Conservation (phyloP, 1,140 invertebrate species). For the Hylaeus anthracinus region DNA sequence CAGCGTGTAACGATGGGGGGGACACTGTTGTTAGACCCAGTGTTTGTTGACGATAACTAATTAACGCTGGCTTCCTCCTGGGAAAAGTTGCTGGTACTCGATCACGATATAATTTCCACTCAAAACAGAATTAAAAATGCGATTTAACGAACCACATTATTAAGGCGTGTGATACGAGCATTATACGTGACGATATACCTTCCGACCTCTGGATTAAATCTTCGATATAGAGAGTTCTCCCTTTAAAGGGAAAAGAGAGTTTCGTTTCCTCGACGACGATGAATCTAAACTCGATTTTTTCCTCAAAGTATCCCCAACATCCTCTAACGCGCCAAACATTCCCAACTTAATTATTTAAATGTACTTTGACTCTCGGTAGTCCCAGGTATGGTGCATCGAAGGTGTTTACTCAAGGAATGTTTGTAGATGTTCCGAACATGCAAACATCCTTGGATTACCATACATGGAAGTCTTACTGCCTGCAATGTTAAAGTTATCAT, state of each 20-base stretch:
- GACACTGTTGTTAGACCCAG: not conserved
- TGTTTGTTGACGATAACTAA: conserved; percentile 20
- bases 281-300: no score
- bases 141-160: no score
- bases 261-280: no score
- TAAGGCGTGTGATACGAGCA: no score
- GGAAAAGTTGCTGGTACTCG: not conserved
- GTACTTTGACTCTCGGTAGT: conserved; percentile 3
- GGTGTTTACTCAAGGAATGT: conserved; percentile 18
- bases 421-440: conserved; percentile 2
- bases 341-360: not conserved
- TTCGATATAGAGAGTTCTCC: no score
- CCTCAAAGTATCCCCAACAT: not conserved
- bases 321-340: not conserved
- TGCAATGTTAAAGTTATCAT: not conserved
- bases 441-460: conserved; percentile 25
- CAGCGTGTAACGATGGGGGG: conserved; percentile 1
- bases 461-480: not conserved
- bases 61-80: not conserved
- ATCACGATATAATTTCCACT: not conserved
- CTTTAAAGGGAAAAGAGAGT: no score
- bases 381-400: conserved; percentile 3
- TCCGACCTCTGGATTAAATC: no score
- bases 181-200: no score
- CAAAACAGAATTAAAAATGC: not conserved